These are phyloP conservation scores for Antheraea assamensis DNA, from an alignment of 2,888 invertebrate species.

Conservation along the genomic window DNA sequence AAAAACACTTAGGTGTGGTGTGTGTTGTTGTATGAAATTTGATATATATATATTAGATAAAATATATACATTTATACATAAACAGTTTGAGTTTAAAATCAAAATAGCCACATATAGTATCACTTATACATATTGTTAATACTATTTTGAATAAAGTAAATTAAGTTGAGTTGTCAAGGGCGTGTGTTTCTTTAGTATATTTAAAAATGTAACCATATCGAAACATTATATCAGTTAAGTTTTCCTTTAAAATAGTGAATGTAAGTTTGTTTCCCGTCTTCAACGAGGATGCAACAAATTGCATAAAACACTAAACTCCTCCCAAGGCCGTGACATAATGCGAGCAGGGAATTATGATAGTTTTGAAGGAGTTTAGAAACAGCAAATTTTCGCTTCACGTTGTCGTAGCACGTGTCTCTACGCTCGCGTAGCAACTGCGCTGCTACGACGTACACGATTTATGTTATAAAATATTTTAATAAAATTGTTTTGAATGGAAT, in stretches of 20 bases:
- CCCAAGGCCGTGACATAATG: slow-evolving; percentile 63
- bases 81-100: no score
- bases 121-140: no score
- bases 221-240: not conserved
- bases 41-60: no score
- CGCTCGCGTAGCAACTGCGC: slow-evolving; percentile 42
- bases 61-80: no score
- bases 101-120: no score
- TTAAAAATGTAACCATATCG: not conserved
- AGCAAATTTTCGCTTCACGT: slow-evolving; percentile 64
- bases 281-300: slow-evolving; percentile 58
- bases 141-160: not conserved
- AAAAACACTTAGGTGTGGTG: no score
- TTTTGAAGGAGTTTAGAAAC: slow-evolving; percentile 75
- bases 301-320: slow-evolving; percentile 44
- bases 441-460: slow-evolving; percentile 67
- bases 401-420: slow-evolving; percentile 32
- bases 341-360: slow-evolving; percentile 74
- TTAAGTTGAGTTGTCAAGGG: not conserved
- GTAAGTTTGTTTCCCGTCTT: slow-evolving; percentile 29
- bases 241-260: slow-evolving; percentile 9
- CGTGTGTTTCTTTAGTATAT: not conserved
- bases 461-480: slow-evolving; percentile 64
- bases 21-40: no score
- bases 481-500: slow-evolving; percentile 48